phyloP scores from a whole-genome alignment of 2,797 vertebrate genomes.

The Hoplostethus mediterraneus region DNA sequence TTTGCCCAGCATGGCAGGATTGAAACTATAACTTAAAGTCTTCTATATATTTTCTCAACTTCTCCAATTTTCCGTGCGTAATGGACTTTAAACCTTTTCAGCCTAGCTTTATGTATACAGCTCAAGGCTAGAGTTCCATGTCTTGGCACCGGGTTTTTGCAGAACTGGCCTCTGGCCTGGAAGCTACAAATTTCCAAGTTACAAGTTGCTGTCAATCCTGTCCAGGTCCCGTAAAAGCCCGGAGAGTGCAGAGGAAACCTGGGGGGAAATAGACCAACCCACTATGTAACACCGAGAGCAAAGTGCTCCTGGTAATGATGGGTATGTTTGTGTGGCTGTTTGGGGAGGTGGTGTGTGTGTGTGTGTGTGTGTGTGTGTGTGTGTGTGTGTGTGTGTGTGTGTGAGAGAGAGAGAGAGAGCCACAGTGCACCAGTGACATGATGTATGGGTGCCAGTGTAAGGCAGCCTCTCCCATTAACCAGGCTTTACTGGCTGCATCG shows the following conservation, averaged over 20 bases:
- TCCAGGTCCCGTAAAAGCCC: slow-evolving; percentile 30
- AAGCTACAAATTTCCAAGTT: slow-evolving; percentile 48
- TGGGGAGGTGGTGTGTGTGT: neutral
- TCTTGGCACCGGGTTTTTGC: slow-evolving; percentile 37
- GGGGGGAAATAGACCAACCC: slow-evolving; percentile 3
- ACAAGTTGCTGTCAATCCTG: slow-evolving; percentile 48
- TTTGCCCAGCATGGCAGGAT: neutral
- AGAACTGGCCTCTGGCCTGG: slow-evolving; percentile 34
- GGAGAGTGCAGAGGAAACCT: slow-evolving; percentile 18
- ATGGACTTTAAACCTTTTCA: slow-evolving; percentile 15
- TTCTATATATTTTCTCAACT: slow-evolving; percentile 12
- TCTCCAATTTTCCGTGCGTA: slow-evolving; percentile 10
- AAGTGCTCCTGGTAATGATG: slow-evolving; percentile 36
- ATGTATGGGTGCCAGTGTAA: slow-evolving; percentile 31
- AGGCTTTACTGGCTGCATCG: slow-evolving; percentile 54
- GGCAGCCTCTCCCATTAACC: slow-evolving; percentile 65
- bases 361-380: neutral
- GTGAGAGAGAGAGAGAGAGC: neutral
- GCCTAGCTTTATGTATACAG: slow-evolving; percentile 8
- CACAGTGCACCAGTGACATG: neutral
- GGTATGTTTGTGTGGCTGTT: slow-evolving; percentile 8
- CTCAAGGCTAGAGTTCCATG: slow-evolving; percentile 29
- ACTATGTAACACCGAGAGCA: slow-evolving; percentile 3
- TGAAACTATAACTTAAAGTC: slow-evolving; percentile 11
- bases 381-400: neutral